Evolutionary conservation across 2,113 vertebrate genomes (phyloP).

Genomic region (Psephotus haematonotus): DNA sequence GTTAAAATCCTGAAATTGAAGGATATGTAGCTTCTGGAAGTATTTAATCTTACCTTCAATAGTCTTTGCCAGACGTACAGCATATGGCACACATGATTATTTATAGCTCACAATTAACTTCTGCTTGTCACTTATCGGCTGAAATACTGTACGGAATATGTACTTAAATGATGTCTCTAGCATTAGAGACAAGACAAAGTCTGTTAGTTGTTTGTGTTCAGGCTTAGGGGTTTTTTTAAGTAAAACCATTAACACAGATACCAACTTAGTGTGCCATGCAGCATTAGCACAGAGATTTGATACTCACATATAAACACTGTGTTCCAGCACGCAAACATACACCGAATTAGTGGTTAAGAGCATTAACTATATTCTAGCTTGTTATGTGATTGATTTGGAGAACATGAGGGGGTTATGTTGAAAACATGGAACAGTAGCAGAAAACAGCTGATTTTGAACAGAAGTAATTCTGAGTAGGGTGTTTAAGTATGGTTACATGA

Average conservation of each 20-base stretch:
- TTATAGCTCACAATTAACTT: constrained; percentile 42
- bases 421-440: background rate
- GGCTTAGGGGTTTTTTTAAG: background rate
- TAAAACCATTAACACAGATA: background rate
- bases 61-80: background rate
- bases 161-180: background rate
- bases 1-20: constrained; percentile 3
- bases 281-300: background rate
- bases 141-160: background rate
- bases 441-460: background rate
- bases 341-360: background rate
- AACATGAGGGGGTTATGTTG: background rate
- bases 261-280: background rate
- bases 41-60: constrained; percentile 19
- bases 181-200: background rate
- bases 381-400: background rate
- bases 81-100: constrained; percentile 37
- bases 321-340: background rate
- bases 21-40: constrained; percentile 7
- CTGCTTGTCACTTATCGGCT: constrained; percentile 24
- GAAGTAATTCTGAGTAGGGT: background rate
- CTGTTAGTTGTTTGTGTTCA: background rate
- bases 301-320: background rate
- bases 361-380: background rate
- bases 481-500: background rate